Percentiles rank a stretch among this genome's conserved stretches.
Conservation (phyloP, 1,140 invertebrate genomes). For the Neotoxoptera formosana region DNA sequence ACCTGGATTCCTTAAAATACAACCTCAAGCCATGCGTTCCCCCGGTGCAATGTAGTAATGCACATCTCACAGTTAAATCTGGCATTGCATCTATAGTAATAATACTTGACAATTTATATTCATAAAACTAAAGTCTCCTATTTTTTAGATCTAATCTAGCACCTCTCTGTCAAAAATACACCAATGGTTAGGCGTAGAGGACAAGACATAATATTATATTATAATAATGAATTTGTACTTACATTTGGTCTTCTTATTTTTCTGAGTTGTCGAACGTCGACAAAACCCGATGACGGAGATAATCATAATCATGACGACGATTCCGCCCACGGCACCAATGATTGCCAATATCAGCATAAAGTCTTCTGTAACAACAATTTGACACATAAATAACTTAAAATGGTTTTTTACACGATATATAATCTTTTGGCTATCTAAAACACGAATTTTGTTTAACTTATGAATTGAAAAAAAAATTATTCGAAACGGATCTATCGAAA, state of each 20-base stretch:
- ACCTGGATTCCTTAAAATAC: background rate
- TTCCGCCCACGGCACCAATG: background rate
- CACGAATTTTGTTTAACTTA: background rate
- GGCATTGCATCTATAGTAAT: background rate
- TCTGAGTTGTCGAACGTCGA: background rate
- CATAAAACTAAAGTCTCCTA: background rate
- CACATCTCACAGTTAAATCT: background rate
- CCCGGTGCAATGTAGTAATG: no score
- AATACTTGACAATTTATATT: background rate
- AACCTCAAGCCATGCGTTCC: background rate
- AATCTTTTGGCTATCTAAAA: background rate
- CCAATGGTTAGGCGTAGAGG: background rate
- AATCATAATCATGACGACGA: background rate
- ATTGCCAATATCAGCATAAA: background rate
- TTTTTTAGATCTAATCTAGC: background rate
- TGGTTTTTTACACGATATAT: no score
- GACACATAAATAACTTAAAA: background rate
- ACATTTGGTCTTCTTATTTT: conserved; percentile 23
- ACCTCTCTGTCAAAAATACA: background rate
- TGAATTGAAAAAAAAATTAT: background rate
- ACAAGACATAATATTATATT: background rate
- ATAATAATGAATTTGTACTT: background rate
- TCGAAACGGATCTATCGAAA: background rate
- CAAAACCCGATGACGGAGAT: background rate
- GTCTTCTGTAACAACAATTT: background rate